Evolutionary conservation across 2,888 invertebrate genomes (phyloP).

Genomic region (Resseliella maxima): DNA sequence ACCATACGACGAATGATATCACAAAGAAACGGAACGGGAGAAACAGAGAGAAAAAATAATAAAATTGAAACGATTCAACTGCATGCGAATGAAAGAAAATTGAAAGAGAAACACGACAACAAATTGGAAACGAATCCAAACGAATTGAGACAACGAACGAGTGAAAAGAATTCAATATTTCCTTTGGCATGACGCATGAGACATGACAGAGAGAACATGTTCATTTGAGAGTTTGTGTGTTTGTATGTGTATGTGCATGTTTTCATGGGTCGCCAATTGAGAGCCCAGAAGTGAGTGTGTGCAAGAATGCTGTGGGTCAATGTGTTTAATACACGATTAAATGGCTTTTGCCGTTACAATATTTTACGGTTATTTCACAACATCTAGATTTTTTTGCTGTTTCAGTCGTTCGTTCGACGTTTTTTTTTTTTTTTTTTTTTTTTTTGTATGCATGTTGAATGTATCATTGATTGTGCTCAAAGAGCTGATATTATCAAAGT

Average conservation of each 20-base stretch:
- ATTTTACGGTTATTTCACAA: conserved; percentile 48
- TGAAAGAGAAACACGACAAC: conserved; percentile 30
- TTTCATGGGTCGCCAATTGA: background rate
- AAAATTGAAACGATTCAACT: background rate
- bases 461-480: background rate
- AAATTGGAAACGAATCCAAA: background rate
- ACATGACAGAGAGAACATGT: background rate
- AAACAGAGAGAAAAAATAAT: background rate
- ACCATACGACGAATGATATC: background rate
- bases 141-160: background rate
- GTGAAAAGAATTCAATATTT: conserved; percentile 13
- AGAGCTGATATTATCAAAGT: background rate
- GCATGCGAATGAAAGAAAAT: background rate
- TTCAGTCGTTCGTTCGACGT: background rate
- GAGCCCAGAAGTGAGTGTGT: conserved; percentile 6
- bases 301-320: conserved; percentile 48
- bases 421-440: background rate
- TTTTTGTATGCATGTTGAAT: background rate
- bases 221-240: too few species aligned
- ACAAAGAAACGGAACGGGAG: background rate
- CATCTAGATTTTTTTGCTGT: background rate
- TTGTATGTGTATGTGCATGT: background rate
- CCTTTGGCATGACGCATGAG: background rate
- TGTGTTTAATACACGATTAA: conserved; percentile 47
- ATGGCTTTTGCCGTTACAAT: conserved; percentile 47